Base-by-base conservation (phyloP, 2,888 invertebrate species). In the Tipula lateralis region DNA sequence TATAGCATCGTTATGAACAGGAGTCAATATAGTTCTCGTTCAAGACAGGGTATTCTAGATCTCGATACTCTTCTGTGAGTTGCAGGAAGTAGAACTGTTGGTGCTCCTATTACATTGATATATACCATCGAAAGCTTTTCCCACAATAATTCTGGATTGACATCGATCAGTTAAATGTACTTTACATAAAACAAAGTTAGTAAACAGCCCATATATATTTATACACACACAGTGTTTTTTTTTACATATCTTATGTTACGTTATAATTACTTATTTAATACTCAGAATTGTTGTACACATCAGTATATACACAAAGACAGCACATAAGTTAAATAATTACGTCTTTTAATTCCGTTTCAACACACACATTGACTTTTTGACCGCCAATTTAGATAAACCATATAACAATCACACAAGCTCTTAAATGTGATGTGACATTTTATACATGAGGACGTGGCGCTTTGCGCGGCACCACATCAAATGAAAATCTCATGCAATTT, bases 191-290 rank as follows among this genome's bases (percentile, higher is more conserved):
- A 66, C 1, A 66, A 24, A 9, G 66, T 66, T 66, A 24, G 24
- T 24, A 66, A 66, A 66, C 24, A 24, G 66, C 66, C 66, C 66
- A 66, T 66, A 66, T 66, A 19, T 24, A 66, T 24, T 9, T 24
- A 66, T 5, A n/a, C 16, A n/a, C n/a, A n/a, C 9, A 39, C 32
- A 39, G 2, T 13, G 13, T 39, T 39, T 39, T 39, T 39, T 13
- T 13, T 5, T 13, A 39, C 39, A 39, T 66, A 66, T 9, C 6
- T 24, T 66, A 24, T 66, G 66, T 66, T 66, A 66, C 7, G 24
- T 66, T 66, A 66, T 66, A 66, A 66, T 66, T 66, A 66, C 66
- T 66, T 66, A 24, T 66, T 66, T 66, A 66, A 66, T 66, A 66
- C 19, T 66, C 24, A 24, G 66, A 66, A 66, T 24, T 66, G 24